Evolutionary conservation across 2,113 vertebrate genomes (phyloP).

Genomic region (Indicator indicator): DNA sequence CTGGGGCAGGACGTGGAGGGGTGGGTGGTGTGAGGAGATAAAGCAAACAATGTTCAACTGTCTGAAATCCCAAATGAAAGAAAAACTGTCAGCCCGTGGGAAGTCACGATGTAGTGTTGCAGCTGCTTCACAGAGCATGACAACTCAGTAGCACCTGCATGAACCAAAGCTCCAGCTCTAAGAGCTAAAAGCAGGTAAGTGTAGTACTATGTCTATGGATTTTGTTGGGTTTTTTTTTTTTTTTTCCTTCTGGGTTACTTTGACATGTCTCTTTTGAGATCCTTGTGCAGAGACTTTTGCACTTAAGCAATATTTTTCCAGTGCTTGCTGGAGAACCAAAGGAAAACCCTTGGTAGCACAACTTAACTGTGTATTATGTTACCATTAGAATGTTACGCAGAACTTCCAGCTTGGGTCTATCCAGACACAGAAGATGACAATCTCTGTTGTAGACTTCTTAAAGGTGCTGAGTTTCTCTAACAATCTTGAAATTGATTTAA

Average conservation of each 20-base stretch:
- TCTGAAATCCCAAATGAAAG: conserved; percentile 10
- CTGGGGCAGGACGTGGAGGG: background rate
- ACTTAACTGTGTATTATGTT: background rate
- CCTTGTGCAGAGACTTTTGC: background rate
- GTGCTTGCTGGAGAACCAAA: background rate
- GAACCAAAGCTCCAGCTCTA: background rate
- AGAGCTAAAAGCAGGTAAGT: background rate
- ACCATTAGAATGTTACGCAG: background rate
- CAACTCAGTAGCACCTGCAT: background rate
- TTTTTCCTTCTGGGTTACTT: background rate
- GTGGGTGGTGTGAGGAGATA: background rate
- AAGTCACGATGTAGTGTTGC: background rate
- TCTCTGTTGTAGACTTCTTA: background rate
- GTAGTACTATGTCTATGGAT: background rate
- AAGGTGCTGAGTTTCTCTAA: background rate
- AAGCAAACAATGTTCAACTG: background rate
- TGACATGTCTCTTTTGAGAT: background rate
- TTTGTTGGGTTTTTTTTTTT: background rate
- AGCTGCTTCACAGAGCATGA: background rate
- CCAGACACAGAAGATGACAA: background rate
- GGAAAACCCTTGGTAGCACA: background rate
- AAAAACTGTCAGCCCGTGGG: background rate
- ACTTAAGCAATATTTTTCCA: background rate
- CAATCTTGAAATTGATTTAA: background rate
- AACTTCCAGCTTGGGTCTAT: background rate